Base-by-base conservation (phyloP, 2,113 vertebrate genomes). In the Pachypanchax playfairii region DNA sequence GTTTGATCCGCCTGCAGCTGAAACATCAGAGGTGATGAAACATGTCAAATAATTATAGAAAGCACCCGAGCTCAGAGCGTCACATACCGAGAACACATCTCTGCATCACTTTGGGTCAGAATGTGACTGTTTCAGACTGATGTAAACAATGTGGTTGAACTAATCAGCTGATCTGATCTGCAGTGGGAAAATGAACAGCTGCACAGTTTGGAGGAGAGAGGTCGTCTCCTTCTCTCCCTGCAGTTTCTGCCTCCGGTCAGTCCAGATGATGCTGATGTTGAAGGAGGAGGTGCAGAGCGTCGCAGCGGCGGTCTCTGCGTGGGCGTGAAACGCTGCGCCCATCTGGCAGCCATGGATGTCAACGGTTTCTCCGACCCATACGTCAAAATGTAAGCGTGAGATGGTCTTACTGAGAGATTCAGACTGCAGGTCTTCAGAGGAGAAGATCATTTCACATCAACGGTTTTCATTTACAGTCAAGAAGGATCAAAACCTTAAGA, bases 311-410 rank as follows among this genome's bases (percentile, higher is more conserved):
- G 94, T 1, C 86, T 95, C 22, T 87, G 89, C 7, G 94, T 96
- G 29, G 93, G 93, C n/a, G 93, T 96, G 13, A 70, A 85, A 18
- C 93, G 94, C 60, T 95, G 94, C 1, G 93, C 94, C 13, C 94
- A 95, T 69, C 89, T 96, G 63, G 94, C 94, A 0, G 94, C 94
- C 50, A 95, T 96, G 94, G 94, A 95, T 0, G 94, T 95, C 73
- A 95, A 95, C 0, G 94, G 94, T 33, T 96, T 94, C 85, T 95
- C 94, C 0, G 94, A 96, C 74, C 94, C 94, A 63, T 94, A 95
- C 8, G 94, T 95, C 63, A 95, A 96, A 88, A 94, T 90, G 93
- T 95, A 84, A 94, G 93, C 41, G 1, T 5, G 4, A 8, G 17
- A 15, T 6, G 9, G 12, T 14, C 21, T 22, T 9, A 20, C 21